Evolutionary conservation across 2,888 invertebrate genomes (phyloP).

Genomic region (Xestobium rufovillosum): DNA sequence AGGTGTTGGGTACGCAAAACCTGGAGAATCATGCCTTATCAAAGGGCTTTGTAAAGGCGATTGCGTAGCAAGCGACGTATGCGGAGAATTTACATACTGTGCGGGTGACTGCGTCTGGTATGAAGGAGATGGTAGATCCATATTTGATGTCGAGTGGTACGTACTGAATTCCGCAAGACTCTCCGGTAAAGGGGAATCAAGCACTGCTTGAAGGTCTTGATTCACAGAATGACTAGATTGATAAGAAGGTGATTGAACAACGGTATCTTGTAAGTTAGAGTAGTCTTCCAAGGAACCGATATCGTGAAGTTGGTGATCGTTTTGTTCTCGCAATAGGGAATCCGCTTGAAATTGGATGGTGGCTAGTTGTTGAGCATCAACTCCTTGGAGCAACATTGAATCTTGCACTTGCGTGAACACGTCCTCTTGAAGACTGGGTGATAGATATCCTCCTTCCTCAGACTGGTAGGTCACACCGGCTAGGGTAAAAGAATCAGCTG

Average conservation of each 20-base stretch:
- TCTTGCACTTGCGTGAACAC: slow-evolving; percentile 67
- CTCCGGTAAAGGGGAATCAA: slow-evolving; percentile 72
- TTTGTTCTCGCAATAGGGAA: slow-evolving; percentile 53
- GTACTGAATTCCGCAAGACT: slow-evolving; percentile 76
- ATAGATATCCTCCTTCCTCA: slow-evolving; percentile 54
- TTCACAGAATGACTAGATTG: slow-evolving; percentile 51
- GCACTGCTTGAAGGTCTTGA: slow-evolving; percentile 66
- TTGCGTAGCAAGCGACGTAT: slow-evolving; percentile 46
- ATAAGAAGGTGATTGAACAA: slow-evolving; percentile 46
- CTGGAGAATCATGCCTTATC: slow-evolving; percentile 59
- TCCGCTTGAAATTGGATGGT: slow-evolving; percentile 43
- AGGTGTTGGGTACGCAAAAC: slow-evolving; percentile 78
- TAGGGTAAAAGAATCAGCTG: slow-evolving; percentile 54
- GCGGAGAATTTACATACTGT: slow-evolving; percentile 39
- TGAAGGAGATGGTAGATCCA: slow-evolving; percentile 43
- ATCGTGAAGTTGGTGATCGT: slow-evolving; percentile 57
- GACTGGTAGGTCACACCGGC: slow-evolving; percentile 57
- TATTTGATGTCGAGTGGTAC: slow-evolving; percentile 52
- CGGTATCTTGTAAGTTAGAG: slow-evolving; percentile 49
- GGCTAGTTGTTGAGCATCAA: slow-evolving; percentile 53
- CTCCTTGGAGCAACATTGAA: slow-evolving; percentile 60
- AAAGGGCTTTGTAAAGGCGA: slow-evolving; percentile 59
- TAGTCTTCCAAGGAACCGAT: slow-evolving; percentile 57
- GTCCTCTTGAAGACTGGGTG: slow-evolving; percentile 65
- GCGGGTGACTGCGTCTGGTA: slow-evolving; percentile 43